Conservation (phyloP, 2,797 vertebrate species). For the Hapalemur alaotrensis region DNA sequence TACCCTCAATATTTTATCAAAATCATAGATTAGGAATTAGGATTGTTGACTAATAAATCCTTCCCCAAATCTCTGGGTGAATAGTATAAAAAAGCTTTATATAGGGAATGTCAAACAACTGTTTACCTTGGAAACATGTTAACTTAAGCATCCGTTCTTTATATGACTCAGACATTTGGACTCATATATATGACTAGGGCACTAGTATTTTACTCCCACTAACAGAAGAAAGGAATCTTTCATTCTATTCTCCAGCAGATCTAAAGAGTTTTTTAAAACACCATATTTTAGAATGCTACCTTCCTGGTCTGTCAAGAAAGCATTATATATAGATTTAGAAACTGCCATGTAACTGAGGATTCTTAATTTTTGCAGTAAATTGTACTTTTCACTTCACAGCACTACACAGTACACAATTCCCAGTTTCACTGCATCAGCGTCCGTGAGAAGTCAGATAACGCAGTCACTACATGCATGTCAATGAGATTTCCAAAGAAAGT, state of each 20-base stretch:
- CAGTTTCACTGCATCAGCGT: neutral
- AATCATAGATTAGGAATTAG: neutral
- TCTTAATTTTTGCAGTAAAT: conserved; percentile 52
- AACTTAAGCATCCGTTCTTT: conserved; percentile 13
- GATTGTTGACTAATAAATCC: neutral
- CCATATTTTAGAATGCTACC: neutral
- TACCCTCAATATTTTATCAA: neutral
- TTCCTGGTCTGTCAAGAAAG: conserved; percentile 39
- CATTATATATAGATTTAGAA: conserved; percentile 10
- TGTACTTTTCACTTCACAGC: conserved; percentile 35
- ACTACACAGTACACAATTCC: neutral
- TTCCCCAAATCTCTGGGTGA: neutral
- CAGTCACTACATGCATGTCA: neutral
- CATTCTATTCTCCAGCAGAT: neutral
- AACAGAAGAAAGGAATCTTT: conserved; percentile 1
- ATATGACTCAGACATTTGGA: neutral
- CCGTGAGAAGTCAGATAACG: conserved; percentile 28
- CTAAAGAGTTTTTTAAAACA: neutral
- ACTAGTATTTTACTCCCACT: neutral
- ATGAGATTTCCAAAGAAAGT: neutral
- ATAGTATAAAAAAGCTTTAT: neutral
- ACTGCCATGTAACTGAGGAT: neutral
- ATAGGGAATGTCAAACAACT: neutral
- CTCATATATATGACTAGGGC: neutral
- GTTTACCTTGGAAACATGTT: neutral